Base-by-base conservation (phyloP, 2,888 invertebrate species). In the Thereva nobilitata region DNA sequence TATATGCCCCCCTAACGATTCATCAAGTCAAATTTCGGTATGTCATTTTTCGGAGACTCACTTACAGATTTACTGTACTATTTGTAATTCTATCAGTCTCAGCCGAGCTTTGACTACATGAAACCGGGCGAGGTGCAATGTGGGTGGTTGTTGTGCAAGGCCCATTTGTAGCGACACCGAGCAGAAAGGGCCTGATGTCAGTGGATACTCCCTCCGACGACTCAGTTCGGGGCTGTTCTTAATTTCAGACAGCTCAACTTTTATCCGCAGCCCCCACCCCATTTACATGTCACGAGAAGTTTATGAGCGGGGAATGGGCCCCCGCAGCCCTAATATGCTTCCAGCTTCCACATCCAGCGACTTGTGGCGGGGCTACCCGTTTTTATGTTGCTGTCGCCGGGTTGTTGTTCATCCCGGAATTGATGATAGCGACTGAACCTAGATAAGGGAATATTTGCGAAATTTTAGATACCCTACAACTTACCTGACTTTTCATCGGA, bases 401-500 rank as follows among this genome's bases (percentile, higher is more conserved):
- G 23, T 23, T 23, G 23, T 23, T 23, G 23, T 23, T 23, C 23
- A 23, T 23, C 23, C 23, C 8, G 42, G 34, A 6, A 23, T 9
- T 55, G 23, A 23, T 10, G 45, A 40, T 7, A n/a, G 45, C 35
- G n/a, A 49, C 50, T 61, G 49, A 34, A 50, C 56, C 53, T 23
- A 61, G 41, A 56, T 67, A 67, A 66, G 53, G 63, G 61, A 52
- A 67, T 38, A 68, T 55, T 59, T 53, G 35, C 45, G 38, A 23
- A 49, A 38, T 49, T 38, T 47, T 8, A 10, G 35, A 47, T 64
- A 49, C 41, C 49, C 61, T 47, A 34, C 40, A 12, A 77, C 82
- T 82, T 83, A 95, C 92, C 88, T 94, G 95, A 80, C 92, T 92
- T 82, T 92, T 91, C 95, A 95, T 95, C 0, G 95, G 95, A 82